Evolutionary conservation across 1,140 invertebrate species (phyloP).

Genomic region (Pararge aegeria): DNA sequence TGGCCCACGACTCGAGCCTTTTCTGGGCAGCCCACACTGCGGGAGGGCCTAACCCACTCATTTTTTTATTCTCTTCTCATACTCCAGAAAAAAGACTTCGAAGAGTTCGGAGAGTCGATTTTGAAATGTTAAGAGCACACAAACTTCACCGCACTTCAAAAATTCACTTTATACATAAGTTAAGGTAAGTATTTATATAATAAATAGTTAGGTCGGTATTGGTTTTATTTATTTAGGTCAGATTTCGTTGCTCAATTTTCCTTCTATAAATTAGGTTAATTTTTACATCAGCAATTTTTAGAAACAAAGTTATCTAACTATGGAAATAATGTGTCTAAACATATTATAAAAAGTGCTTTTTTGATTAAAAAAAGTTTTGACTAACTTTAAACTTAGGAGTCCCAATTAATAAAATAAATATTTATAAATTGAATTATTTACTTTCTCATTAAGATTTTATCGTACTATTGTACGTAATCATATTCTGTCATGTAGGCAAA

Average conservation of each 20-base stretch:
- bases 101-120: not conserved
- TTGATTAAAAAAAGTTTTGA: no score
- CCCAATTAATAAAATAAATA: no score
- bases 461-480: no score
- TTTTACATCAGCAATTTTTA: not conserved
- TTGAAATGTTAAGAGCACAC: not conserved
- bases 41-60: conserved; percentile 84
- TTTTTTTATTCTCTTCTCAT: conserved; percentile 50
- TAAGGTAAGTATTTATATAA: not conserved
- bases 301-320: no score
- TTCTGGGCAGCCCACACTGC: conserved; percentile 86
- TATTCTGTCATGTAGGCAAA: no score
- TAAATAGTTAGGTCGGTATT: not conserved
- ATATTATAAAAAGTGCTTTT: no score
- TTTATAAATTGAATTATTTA: no score
- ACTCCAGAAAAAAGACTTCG: conserved; percentile 9
- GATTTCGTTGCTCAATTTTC: not conserved
- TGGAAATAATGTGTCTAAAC: no score
- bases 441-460: no score
- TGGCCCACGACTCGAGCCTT: conserved; percentile 85
- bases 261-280: not conserved
- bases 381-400: no score
- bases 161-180: not conserved
- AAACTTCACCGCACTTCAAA: not conserved
- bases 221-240: not conserved